Base-by-base conservation (phyloP, 2,113 vertebrate species). In the Notarius quadriscutis region DNA sequence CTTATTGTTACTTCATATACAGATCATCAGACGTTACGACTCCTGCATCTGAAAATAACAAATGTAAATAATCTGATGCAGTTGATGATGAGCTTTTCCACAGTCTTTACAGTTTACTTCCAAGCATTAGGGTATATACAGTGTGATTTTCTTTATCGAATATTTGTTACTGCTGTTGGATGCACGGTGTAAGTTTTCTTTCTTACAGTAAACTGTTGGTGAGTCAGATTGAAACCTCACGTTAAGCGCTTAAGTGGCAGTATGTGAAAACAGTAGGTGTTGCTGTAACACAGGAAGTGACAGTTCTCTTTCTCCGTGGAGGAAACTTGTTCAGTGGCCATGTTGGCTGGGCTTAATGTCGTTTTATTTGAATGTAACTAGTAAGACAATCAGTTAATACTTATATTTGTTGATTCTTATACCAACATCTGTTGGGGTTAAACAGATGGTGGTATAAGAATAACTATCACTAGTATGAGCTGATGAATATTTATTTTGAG, bases 281-380 rank as follows among this genome's bases (percentile, higher is more conserved):
- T 84, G 83, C 83, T 72, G 50, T 72, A 57, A 84, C 51, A 34
- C 83, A 72, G 58, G 72, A 85, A 78, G 72, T 85, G n/a, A 78
- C 27, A 7, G 18, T 63, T 85, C 71, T 77, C 55, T 25, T 10
- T 75, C 22, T 51, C 72, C 11, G 1, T 34, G 30, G 11, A 5
- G 14, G 51, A 84, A 75, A 30, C 15, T 0, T 7, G 30, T 30
- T 69, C 5, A 25, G 48, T 10, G 3, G 63, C 14, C 27, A 71
- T 34, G 27, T 58, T 55, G 2, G 81, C 10, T 12, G 62, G 7
- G 34, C 8, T 53, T 67, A n/a, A 83, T 27, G 30, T n/a, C 34
- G 7, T 27, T 79, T 78, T 27, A 55, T 55, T 27, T 79, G 17
- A 27, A 53, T 15, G 12, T 78, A 55, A 27, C 5, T 53, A n/a